phyloP scores from a whole-genome alignment of 2,113 vertebrate genomes.

The Dromas ardeola region DNA sequence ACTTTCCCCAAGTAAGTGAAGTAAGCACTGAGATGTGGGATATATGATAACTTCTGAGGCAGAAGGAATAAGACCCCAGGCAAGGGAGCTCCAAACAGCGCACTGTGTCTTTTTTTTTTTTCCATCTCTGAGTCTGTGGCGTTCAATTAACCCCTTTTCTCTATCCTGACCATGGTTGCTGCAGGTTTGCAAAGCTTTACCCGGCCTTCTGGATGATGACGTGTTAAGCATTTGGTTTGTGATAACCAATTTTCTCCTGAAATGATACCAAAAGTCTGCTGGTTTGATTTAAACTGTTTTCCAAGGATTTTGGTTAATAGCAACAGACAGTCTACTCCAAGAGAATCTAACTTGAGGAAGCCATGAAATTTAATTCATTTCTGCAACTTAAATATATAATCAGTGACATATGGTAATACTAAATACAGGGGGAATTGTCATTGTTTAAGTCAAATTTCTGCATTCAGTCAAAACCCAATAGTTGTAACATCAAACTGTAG shows the following conservation, averaged over 20 bases:
- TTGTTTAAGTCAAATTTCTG: conserved; percentile 64
- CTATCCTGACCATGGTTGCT: not conserved
- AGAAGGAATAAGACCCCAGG: conserved; percentile 37
- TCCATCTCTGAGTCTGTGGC: not conserved
- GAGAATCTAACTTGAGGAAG: conserved; percentile 54
- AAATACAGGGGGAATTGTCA: conserved; percentile 56
- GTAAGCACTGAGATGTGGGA: not conserved
- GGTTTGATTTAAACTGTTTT: conserved; percentile 49
- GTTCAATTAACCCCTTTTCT: conserved; percentile 20
- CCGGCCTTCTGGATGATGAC: not conserved
- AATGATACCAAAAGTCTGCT: conserved; percentile 16
- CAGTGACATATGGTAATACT: conserved; percentile 67
- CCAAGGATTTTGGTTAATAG: conserved; percentile 21
- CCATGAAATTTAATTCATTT: conserved; percentile 65
- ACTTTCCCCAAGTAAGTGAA: not conserved
- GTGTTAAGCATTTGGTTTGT: not conserved
- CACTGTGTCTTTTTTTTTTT: not conserved
- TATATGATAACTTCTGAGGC: conserved; percentile 28
- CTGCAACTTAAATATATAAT: conserved; percentile 68
- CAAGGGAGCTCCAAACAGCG: not conserved
- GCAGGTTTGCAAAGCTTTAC: not conserved
- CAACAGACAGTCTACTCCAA: conserved; percentile 37
- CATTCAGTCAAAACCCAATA: conserved; percentile 57
- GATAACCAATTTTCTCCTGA: conserved; percentile 48
- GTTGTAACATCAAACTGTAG: conserved; percentile 59